phyloP scores from a whole-genome alignment of 2,113 vertebrate genomes.

The Tretioscincus oriximinensis region DNA sequence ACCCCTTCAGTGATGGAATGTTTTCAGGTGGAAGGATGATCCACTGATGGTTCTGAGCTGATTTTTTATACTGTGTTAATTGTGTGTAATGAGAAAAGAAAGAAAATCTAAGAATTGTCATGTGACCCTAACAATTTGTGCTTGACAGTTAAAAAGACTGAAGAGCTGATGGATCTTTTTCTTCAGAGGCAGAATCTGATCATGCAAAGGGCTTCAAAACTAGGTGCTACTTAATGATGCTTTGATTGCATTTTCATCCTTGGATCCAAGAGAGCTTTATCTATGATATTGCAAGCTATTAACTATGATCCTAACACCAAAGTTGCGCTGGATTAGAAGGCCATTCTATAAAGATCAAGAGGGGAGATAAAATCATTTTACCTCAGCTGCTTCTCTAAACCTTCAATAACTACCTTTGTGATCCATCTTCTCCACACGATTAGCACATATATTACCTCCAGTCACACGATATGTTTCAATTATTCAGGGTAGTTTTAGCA shows the following conservation, averaged over 20 bases:
- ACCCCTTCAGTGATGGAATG: not conserved
- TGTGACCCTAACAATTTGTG: not conserved
- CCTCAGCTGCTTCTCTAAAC: conserved; percentile 2
- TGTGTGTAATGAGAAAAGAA: not conserved
- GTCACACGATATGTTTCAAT: conserved; percentile 13
- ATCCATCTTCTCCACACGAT: conserved; percentile 17
- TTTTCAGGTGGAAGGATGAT: not conserved
- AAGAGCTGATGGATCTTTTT: not conserved
- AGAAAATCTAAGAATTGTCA: not conserved
- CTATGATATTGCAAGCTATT: not conserved
- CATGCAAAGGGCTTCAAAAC: not conserved
- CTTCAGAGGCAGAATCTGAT: not conserved
- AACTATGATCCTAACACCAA: not conserved
- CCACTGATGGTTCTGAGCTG: too few relatives aligned
- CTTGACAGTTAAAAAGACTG: not conserved
- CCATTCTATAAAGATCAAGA: not conserved
- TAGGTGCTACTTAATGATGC: not conserved
- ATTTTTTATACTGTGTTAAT: too few relatives aligned
- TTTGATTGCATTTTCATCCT: conserved; percentile 24
- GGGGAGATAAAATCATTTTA: not conserved
- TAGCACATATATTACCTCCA: conserved; percentile 27
- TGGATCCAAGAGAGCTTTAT: conserved; percentile 11
- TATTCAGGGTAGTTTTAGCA: conserved; percentile 15
- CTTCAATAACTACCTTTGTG: not conserved
- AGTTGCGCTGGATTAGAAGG: not conserved